A percentile compares a stretch with the other conserved stretches of the same genome.
phyloP scores from a whole-genome alignment of 2,113 vertebrate genomes.

The Nematolebias whitei region DNA sequence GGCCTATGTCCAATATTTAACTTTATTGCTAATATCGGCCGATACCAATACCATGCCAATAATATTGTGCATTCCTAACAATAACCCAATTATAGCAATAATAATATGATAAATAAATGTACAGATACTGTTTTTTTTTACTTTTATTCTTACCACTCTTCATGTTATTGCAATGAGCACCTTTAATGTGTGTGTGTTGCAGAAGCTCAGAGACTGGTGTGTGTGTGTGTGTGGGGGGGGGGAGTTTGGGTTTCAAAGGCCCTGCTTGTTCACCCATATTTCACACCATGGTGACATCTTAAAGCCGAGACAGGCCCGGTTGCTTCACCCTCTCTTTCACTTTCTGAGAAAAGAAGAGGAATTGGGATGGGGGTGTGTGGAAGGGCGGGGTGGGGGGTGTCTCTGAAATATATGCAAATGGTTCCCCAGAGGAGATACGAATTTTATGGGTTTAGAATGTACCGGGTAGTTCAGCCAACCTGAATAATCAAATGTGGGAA shows the following conservation, averaged over 20 bases:
- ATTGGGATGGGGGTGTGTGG: not conserved
- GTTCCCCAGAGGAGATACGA: conserved; percentile 83
- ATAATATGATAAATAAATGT: too few relatives aligned
- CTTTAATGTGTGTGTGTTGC: conserved; percentile 34
- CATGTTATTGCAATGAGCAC: too few relatives aligned
- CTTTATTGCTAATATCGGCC: too few relatives aligned
- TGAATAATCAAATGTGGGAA: conserved; percentile 93
- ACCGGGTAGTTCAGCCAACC: conserved; percentile 90
- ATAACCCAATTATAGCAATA: too few relatives aligned
- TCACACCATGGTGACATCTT: conserved; percentile 84
- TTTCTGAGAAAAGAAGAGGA: conserved; percentile 76
- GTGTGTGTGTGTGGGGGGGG: conserved; percentile 22
- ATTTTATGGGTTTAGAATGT: conserved; percentile 89
- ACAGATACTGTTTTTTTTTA: too few relatives aligned
- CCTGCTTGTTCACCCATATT: conserved; percentile 81
- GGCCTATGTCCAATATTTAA: too few relatives aligned
- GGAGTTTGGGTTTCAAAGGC: conserved; percentile 79
- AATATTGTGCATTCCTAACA: too few relatives aligned
- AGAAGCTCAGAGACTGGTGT: conserved; percentile 49
- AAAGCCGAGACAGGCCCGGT: conserved; percentile 81
- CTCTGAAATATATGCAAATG: conserved; percentile 87
- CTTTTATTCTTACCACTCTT: too few relatives aligned
- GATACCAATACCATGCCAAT: too few relatives aligned
- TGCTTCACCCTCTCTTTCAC: conserved; percentile 80
- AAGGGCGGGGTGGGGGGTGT: conserved; percentile 68